Percentiles rank a stretch among this genome's conserved stretches.
Evolutionary conservation across 2,888 invertebrate species (phyloP).

Genomic region (Drosophila birchii): DNA sequence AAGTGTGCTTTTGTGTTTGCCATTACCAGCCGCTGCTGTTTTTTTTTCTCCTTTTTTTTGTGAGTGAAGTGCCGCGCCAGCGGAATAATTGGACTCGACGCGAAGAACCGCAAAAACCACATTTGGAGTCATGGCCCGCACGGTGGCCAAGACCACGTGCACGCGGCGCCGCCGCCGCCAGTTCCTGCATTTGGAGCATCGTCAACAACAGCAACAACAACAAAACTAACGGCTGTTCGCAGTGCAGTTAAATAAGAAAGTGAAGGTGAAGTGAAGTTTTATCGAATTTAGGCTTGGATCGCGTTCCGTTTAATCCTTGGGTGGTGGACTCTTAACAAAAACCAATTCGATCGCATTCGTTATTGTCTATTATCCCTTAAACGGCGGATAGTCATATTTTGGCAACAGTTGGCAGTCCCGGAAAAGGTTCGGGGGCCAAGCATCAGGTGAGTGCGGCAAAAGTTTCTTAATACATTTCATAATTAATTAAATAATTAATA

Average conservation of each 20-base stretch:
- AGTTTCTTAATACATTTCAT: neutral
- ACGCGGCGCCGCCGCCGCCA: slow-evolving; percentile 72
- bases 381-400: neutral
- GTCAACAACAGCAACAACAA: slow-evolving; percentile 21
- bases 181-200: slow-evolving; percentile 13
- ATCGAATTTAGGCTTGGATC: slow-evolving; percentile 21
- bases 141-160: slow-evolving; percentile 66
- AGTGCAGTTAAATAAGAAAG: slow-evolving; percentile 21
- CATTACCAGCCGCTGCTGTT: no score
- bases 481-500: neutral
- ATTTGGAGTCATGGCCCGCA: slow-evolving; percentile 35
- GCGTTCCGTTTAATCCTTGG: slow-evolving; percentile 17
- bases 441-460: slow-evolving; percentile 30
- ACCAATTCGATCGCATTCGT: slow-evolving; percentile 2
- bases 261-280: slow-evolving; percentile 5
- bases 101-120: no score
- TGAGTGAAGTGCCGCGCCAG: slow-evolving; percentile 21
- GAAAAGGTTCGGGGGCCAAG: neutral
- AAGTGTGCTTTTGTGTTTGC: no score
- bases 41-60: slow-evolving; percentile 23
- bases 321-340: slow-evolving; percentile 4
- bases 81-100: no score
- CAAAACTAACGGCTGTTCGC: slow-evolving; percentile 21
- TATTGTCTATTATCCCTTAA: neutral
- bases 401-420: slow-evolving; percentile 28